Conservation (phyloP, 2,797 vertebrate genomes). For the Coranthus polyacanthus region DNA sequence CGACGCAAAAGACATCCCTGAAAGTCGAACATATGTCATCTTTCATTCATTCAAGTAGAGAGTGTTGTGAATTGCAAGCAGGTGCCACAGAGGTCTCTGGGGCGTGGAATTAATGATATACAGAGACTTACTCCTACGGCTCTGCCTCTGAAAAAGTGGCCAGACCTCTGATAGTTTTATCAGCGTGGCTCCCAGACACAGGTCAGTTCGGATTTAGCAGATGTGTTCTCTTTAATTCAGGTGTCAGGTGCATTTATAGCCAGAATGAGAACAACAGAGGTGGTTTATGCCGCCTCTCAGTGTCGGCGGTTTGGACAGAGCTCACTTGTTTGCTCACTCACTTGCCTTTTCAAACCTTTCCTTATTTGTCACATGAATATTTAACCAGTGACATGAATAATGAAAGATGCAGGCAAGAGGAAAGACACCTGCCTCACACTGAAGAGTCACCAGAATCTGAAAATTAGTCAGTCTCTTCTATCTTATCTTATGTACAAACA, state of each 20-base stretch:
- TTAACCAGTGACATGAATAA: constrained; percentile 73
- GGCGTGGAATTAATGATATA: constrained; percentile 15
- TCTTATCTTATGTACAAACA: background rate
- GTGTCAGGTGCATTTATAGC: background rate
- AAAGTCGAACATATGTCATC: constrained; percentile 7
- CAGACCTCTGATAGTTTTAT: constrained; percentile 25
- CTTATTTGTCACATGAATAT: constrained; percentile 72
- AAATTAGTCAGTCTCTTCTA: too few relatives aligned
- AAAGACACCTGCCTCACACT: constrained; percentile 67
- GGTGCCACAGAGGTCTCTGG: constrained; percentile 6
- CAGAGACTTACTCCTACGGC: constrained; percentile 1
- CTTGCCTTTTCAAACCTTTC: constrained; percentile 41
- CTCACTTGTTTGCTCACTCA: constrained; percentile 42
- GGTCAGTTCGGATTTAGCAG: constrained; percentile 25
- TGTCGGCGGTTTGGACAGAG: constrained; percentile 7
- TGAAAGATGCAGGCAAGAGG: constrained; percentile 62
- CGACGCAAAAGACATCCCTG: background rate
- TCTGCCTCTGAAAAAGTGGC: constrained; percentile 17
- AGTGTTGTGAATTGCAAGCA: constrained; percentile 20
- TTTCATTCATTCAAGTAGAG: constrained; percentile 13
- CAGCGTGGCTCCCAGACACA: constrained; percentile 10
- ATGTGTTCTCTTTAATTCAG: constrained; percentile 33
- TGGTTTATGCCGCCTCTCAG: constrained; percentile 37
- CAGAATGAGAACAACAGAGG: background rate
- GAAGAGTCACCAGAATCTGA: constrained; percentile 30